phyloP scores from a whole-genome alignment of 2,888 invertebrate genomes.

The Tanytarsus gracilentus region DNA sequence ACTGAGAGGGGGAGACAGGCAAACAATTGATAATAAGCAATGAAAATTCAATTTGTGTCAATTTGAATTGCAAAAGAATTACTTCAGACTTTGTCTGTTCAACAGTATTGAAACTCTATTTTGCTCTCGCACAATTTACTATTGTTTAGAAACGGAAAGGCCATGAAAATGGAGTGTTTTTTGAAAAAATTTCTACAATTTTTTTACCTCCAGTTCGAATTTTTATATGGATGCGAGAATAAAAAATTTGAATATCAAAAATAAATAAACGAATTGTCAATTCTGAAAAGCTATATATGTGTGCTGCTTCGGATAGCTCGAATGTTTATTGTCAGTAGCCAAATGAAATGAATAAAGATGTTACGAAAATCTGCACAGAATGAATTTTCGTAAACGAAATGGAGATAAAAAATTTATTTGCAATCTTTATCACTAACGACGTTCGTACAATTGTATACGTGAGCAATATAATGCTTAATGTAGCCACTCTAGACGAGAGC shows the following conservation, averaged over 20 bases:
- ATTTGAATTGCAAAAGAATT: constrained; percentile 1
- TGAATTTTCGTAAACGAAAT: background rate
- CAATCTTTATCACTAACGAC: background rate
- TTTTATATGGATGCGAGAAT: background rate
- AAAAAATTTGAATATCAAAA: background rate
- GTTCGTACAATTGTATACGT: no score
- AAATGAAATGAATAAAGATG: background rate
- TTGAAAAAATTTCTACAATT: no score
- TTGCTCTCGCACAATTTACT: background rate
- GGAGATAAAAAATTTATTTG: background rate
- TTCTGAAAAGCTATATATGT: background rate
- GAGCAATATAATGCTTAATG: no score
- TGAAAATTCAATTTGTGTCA: background rate
- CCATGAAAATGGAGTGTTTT: no score
- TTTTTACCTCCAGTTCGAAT: background rate
- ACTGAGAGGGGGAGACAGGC: background rate
- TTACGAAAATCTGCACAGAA: background rate
- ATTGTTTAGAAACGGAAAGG: no score
- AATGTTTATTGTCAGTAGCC: no score
- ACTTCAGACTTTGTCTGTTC: background rate
- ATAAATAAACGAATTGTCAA: background rate
- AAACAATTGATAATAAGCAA: constrained; percentile 1
- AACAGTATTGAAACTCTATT: background rate
- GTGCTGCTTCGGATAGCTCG: no score
- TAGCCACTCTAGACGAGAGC: no score